Base-by-base conservation (phyloP, 2,888 invertebrate genomes). In the Xestia xanthographa region DNA sequence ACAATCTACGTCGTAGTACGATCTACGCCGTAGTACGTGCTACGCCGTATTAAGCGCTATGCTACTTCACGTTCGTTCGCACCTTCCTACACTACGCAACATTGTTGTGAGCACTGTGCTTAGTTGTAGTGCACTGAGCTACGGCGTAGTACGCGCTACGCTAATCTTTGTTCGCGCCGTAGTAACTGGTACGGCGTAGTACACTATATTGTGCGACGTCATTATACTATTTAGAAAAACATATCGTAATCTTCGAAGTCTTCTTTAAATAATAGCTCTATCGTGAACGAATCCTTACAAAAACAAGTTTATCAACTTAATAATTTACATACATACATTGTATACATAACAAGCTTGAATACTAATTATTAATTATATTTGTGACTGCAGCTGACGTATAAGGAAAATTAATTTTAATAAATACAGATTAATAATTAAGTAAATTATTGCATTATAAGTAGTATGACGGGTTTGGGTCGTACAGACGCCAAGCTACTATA, bases 301-400 rank as follows among this genome's bases (percentile, higher is more conserved):
- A 68, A 82, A 84, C 84, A 41, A 38, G 81, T 82, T 80, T 82
- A 80, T 72, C 63, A 26, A 62, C 43, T 50, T 1, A 5, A n/a
- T 38, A n/a, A 41, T 63, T 62, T 6, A 38, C 38, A 38, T 22
- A 4, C 22, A 62, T 34, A 20, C 17, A 29, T 29, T 29, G 58
- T 26, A 58, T 12, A 29, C 9, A 9, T 62, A 20, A n/a, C 9
- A 38, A 6, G 8, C 14, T 41, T 60, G 56, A 56, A 72, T 72
- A 48, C 0, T 5, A 22, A 56, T 26, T 50, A 5, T 29, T n/a
- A 17, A 50, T 67, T 34, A 43, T 22, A 43, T 26, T 9, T 12
- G 5, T 50, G 14, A 2, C 20, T 14, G 3, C 2, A 0, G 5
- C 2, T 5, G 29, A 5, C 5, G n/a, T 4, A 41, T 65, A 29